Evolutionary conservation across 2,113 vertebrate species (phyloP).

Genomic region (Neolamprologus modestus): DNA sequence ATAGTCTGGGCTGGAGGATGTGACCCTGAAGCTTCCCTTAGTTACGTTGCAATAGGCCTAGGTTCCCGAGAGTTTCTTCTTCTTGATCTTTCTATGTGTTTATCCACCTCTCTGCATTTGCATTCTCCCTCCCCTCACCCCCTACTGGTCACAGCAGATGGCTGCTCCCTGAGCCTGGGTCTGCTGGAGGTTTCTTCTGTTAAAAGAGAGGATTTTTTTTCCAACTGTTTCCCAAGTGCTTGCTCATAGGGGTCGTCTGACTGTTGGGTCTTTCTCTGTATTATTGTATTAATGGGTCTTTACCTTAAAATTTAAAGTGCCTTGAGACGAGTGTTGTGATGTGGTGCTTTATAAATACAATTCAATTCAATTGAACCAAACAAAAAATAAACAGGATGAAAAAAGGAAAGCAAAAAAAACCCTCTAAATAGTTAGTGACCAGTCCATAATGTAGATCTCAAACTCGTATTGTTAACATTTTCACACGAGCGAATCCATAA

Average conservation of each 20-base stretch:
- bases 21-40: background rate
- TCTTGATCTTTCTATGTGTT: background rate
- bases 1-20: background rate
- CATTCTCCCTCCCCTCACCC: background rate
- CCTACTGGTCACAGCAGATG: background rate
- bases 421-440: background rate
- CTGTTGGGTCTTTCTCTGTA: background rate
- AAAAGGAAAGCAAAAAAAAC: fast-evolving
- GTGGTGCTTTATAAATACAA: background rate
- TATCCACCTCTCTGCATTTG: background rate
- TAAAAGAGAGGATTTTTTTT: background rate
- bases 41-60: background rate
- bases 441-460: background rate
- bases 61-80: background rate
- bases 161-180: background rate
- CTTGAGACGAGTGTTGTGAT: fast-evolving
- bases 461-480: fast-evolving
- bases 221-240: background rate
- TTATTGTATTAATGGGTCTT: background rate
- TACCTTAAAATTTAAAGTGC: background rate
- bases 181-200: background rate
- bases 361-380: background rate
- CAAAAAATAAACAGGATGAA: background rate
- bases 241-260: background rate
- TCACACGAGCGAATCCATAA: fast-evolving